These are phyloP conservation scores for Drosophila takahashii DNA, from an alignment of 1,140 invertebrate genomes.

Conservation along the genomic window DNA sequence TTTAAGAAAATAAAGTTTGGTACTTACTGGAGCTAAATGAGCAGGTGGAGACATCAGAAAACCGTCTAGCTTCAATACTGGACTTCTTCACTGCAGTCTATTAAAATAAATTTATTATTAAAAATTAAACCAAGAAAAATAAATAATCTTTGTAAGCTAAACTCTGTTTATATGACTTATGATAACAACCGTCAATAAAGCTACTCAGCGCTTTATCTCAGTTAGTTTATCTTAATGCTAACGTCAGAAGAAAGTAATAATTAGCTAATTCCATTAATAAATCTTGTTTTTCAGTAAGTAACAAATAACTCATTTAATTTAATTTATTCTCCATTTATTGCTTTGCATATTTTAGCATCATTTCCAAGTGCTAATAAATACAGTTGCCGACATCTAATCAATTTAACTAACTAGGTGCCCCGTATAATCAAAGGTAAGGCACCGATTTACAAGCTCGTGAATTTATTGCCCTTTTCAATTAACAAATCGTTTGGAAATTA, in stretches of 20 bases:
- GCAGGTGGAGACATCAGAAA: conserved; percentile 96
- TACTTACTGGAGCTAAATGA: conserved; percentile 94
- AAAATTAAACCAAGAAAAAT: neutral
- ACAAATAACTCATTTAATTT: neutral
- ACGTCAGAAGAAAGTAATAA: neutral
- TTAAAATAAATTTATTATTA: neutral
- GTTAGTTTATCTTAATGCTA: neutral
- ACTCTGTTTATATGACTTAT: neutral
- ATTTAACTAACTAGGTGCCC: neutral
- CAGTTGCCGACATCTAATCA: neutral
- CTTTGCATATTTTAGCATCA: neutral
- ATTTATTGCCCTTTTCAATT: conserved; percentile 31
- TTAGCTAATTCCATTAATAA: neutral
- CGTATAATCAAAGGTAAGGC: conserved; percentile 21
- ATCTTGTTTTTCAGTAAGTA: neutral
- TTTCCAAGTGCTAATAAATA: neutral
- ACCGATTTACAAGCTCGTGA: conserved; percentile 15
- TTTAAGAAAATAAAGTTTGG: too few species aligned
- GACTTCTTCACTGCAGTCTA: conserved; percentile 72
- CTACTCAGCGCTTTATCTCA: too few species aligned
- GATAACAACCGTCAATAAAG: neutral
- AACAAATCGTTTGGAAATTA: conserved; percentile 13
- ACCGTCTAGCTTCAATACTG: conserved; percentile 91
- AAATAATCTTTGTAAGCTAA: neutral
- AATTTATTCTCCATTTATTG: neutral